These are phyloP conservation scores for Stenopsyche tienmushanensis DNA, from an alignment of 1,140 invertebrate species.

Conservation along the genomic window DNA sequence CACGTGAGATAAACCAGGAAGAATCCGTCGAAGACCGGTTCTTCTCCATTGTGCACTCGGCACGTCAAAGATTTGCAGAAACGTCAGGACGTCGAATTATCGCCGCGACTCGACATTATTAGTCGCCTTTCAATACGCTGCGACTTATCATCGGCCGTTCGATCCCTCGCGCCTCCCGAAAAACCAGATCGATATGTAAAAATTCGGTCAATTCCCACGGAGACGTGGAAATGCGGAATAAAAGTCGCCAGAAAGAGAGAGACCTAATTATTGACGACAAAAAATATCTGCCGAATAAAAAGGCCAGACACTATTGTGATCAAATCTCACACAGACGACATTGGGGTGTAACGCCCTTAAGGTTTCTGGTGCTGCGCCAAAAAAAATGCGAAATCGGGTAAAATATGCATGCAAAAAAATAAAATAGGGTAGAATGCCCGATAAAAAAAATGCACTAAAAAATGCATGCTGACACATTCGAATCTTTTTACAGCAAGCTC, in stretches of 20 bases:
- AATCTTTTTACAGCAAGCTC: no score
- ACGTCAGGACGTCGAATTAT: background rate
- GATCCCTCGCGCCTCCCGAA: no score
- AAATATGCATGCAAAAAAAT: background rate
- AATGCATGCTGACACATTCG: no score
- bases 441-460: no score
- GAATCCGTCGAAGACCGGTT: background rate
- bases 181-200: no score
- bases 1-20: background rate
- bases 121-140: no score
- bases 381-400: conserved; percentile 13
- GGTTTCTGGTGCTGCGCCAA: background rate
- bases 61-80: background rate
- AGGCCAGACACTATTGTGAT: conserved; percentile 28
- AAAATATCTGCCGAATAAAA: conserved; percentile 14
- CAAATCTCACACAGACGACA: conserved; percentile 27
- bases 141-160: no score
- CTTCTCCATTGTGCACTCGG: background rate
- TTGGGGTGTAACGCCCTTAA: conserved; percentile 19
- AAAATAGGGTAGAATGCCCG: no score
- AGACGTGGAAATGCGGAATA: background rate
- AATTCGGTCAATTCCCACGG: conserved; percentile 15
- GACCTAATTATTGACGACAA: conserved; percentile 24
- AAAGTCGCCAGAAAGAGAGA: background rate
- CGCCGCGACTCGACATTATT: no score